phyloP scores from a whole-genome alignment of 2,113 vertebrate species.

The Ophthalmolycus amberensis region DNA sequence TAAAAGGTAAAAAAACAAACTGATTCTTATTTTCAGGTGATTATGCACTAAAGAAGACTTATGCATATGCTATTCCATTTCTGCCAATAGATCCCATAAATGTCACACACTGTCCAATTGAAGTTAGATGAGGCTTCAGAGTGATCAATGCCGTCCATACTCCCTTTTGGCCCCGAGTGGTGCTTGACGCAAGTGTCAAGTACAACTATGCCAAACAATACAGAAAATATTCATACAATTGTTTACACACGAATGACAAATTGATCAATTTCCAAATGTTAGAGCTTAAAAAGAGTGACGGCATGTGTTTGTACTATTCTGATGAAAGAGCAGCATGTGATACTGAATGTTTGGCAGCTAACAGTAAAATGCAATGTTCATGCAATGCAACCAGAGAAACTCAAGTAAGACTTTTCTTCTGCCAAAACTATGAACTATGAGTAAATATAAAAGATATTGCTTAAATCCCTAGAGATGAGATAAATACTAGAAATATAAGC shows the following conservation, averaged over 20 bases:
- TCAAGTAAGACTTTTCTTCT: neutral
- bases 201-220: neutral
- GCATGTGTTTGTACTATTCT: neutral
- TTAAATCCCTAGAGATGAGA: constrained; percentile 6
- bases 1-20: neutral
- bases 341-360: neutral
- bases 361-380: neutral
- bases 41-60: neutral
- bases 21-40: neutral
- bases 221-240: neutral
- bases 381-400: neutral
- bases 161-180: neutral
- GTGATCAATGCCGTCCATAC: constrained; percentile 10
- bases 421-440: neutral
- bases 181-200: neutral
- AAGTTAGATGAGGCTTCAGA: constrained; percentile 1
- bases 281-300: neutral
- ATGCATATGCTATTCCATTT: neutral
- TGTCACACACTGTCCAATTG: constrained; percentile 2
- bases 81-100: neutral
- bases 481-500: neutral
- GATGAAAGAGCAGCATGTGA: neutral
- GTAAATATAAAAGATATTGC: neutral
- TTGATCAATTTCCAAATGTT: neutral
- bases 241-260: neutral